Base-by-base conservation (phyloP, 2,888 invertebrate genomes). In the Neoascia interrupta region DNA sequence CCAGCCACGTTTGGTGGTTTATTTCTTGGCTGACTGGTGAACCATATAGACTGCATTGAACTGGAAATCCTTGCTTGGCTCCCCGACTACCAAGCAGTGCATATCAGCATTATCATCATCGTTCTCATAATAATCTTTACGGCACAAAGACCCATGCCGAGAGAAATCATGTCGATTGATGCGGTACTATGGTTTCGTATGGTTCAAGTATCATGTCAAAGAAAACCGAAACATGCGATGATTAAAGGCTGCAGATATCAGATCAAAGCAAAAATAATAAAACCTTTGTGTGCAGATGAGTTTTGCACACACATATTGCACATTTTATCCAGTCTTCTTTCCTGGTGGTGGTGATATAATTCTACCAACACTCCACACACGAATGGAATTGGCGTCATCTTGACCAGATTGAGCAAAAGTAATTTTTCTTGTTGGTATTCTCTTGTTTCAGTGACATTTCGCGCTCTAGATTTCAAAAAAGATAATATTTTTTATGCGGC, bases 171-270 rank as follows among this genome's bases (percentile, higher is more conserved):
- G 39, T 56, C 56, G 51, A 51, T 51, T 56, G 56, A 45, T 56
- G 45, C 51, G 43, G 51, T 56, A 47, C 37, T 56, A 19, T 43
- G 58, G 41, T 63, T 49, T 43, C 37, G 51, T 43, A 60, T 53
- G 70, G 76, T 72, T 72, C 70, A 64, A 70, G 70, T 31, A 56
- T 37, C 56, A 51, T 73, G 72, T 60, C 73, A 70, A 53, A 54
- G 58, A 19, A 31, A 36, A 47, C 58, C 39, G 39, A 45, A n/a
- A n/a, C n/a, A 41, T 8, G 11, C 11, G 31, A 19, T 53, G 70
- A 66, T 74, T 31, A 66, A 45, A 47, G 66, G 51, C 51, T 60
- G 23, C 53, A 54, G 36, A 45, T n/a, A n/a, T n/a, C n/a, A n/a
- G n/a, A n/a, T n/a, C n/a, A n/a, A n/a, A n/a, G n/a, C n/a, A n/a